A percentile compares a stretch with the other conserved stretches of the same genome.
These are phyloP conservation scores for Danio choprae DNA, from an alignment of 2,797 vertebrate species.

Conservation along the genomic window DNA sequence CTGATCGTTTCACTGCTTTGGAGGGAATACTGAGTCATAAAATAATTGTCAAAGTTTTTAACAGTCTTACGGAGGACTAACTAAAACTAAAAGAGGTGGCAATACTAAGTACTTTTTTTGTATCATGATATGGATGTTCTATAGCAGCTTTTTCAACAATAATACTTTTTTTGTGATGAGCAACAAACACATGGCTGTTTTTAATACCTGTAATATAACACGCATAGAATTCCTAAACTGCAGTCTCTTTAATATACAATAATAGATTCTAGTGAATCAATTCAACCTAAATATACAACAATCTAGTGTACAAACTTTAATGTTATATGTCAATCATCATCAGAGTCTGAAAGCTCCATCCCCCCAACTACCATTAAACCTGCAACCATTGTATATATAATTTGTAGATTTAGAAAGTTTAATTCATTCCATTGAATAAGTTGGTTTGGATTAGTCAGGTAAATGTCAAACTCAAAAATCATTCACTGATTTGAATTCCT, in stretches of 20 bases:
- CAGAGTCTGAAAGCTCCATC: no score
- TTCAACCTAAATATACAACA: not conserved
- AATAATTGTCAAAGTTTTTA: conserved; percentile 1
- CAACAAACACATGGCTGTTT: not conserved
- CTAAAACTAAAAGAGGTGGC: not conserved
- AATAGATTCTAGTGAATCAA: not conserved
- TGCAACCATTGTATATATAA: no score
- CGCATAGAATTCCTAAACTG: not conserved
- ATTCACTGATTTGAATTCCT: not conserved
- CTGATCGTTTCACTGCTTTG: not conserved
- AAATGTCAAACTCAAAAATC: not conserved
- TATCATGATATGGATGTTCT: not conserved
- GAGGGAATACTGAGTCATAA: not conserved
- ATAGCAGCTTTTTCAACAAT: no score
- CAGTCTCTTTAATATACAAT: not conserved
- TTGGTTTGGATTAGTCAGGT: no score
- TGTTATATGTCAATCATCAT: no score
- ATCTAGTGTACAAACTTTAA: no score
- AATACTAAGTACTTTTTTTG: not conserved
- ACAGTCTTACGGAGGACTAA: not conserved
- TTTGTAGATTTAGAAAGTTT: no score
- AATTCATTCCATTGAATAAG: no score
- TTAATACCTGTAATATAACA: not conserved
- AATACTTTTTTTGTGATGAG: not conserved
- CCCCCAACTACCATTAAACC: no score